Conservation (phyloP, 2,113 vertebrate species). For the Periophthalmodon schlosseri region DNA sequence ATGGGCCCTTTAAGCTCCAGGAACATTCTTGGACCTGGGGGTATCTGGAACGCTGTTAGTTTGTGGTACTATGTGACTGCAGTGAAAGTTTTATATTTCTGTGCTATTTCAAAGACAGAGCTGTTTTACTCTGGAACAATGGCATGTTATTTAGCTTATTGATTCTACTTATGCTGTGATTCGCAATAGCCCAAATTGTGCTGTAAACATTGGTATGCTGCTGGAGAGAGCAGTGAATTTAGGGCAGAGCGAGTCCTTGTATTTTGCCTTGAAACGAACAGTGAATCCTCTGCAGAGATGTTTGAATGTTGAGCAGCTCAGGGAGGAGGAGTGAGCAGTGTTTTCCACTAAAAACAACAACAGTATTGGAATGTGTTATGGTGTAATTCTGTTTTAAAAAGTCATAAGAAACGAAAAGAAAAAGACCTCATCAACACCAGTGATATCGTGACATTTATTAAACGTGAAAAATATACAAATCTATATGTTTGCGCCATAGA, state of each 20-base stretch:
- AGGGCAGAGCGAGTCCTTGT: not conserved
- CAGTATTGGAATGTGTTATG: not conserved
- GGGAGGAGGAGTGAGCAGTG: not conserved
- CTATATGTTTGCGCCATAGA: too few species aligned
- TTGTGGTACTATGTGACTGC: too few species aligned
- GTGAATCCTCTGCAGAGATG: slow-evolving; percentile 4
- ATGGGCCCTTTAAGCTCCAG: too few species aligned
- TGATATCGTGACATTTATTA: too few species aligned
- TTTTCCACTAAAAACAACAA: not conserved
- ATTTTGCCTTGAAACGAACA: not conserved
- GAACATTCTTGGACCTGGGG: too few species aligned
- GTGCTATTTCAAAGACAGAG: too few species aligned
- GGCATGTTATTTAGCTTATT: not conserved
- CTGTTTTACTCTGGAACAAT: too few species aligned
- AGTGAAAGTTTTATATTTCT: too few species aligned
- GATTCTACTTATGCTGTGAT: too few species aligned
- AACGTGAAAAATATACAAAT: too few species aligned
- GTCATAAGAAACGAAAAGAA: not conserved
- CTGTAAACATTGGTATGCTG: not conserved
- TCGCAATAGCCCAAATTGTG: not conserved
- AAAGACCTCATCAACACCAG: too few species aligned
- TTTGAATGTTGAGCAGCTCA: not conserved
- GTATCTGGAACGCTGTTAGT: too few species aligned
- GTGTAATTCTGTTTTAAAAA: not conserved
- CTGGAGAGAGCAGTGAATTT: not conserved